Percentiles rank a stretch among this genome's conserved stretches.
These are phyloP conservation scores for Hirtodrosophila trivittata DNA, from an alignment of 2,888 invertebrate species.

Conservation along the genomic window DNA sequence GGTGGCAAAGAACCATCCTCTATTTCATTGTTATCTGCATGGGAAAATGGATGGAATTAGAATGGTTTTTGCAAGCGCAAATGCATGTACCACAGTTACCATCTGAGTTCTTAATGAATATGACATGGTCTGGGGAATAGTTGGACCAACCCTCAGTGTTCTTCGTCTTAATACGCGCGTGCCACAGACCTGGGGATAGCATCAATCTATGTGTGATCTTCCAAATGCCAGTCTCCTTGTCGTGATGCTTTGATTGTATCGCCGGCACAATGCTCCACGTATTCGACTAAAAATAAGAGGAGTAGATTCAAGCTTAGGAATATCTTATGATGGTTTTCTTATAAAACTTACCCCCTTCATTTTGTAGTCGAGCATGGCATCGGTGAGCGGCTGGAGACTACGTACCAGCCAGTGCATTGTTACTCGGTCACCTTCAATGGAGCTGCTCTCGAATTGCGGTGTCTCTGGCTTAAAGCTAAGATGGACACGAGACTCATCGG, in stretches of 20 bases:
- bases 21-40: conserved; percentile 33
- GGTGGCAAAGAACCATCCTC: conserved; percentile 60
- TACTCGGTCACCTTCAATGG: conserved; percentile 72
- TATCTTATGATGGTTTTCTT: no score
- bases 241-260: conserved; percentile 77
- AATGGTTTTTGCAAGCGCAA: not conserved
- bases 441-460: conserved; percentile 78
- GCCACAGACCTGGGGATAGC: conserved; percentile 80
- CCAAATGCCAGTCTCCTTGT: conserved; percentile 78
- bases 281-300: conserved; percentile 58
- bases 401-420: conserved; percentile 81
- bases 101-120: conserved; percentile 65
- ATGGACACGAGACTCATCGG: conserved; percentile 70
- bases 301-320: not conserved
- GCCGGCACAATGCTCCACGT: conserved; percentile 80
- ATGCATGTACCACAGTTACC: conserved; percentile 46
- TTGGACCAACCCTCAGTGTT: conserved; percentile 82
- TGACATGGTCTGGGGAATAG: conserved; percentile 77
- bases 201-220: conserved; percentile 82
- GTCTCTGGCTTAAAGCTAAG: conserved; percentile 81
- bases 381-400: conserved; percentile 81
- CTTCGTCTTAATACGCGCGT: conserved; percentile 79
- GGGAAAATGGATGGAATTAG: not conserved
- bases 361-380: conserved; percentile 82
- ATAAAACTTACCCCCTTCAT: conserved; percentile 80